phyloP scores from a whole-genome alignment of 1,140 invertebrate genomes.

The Atta texana region DNA sequence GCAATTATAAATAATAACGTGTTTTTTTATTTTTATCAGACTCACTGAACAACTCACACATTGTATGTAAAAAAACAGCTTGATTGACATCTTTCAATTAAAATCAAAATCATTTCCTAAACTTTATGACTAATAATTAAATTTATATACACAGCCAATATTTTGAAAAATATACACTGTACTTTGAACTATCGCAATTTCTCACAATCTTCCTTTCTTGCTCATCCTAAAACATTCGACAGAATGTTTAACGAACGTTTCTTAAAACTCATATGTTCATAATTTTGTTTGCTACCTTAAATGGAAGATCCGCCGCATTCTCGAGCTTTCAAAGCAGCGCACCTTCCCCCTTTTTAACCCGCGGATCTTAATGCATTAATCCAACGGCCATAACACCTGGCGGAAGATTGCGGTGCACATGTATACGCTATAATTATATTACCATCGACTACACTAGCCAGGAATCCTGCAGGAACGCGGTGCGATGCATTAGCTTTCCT shows the following conservation, averaged over 20 bases:
- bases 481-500: constrained; percentile 42
- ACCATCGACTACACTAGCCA: constrained; percentile 40
- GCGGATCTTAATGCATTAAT: constrained; percentile 36
- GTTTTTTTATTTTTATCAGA: constrained; percentile 1
- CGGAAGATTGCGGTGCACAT: constrained; percentile 29
- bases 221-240: neutral
- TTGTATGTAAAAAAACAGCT: neutral
- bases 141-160: constrained; percentile 1
- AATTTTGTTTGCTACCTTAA: constrained; percentile 8
- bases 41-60: neutral
- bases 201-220: neutral
- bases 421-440: constrained; percentile 50
- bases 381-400: constrained; percentile 32
- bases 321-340: neutral
- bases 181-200: neutral
- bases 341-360: neutral
- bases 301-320: neutral
- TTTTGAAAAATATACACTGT: neutral
- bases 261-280: constrained; percentile 15
- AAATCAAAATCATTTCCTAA: neutral
- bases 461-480: constrained; percentile 28
- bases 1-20: neutral
- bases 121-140: constrained; percentile 12
- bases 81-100: neutral
- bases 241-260: neutral